phyloP scores from a whole-genome alignment of 1,140 invertebrate species.

The Muscidifurax raptorellus region DNA sequence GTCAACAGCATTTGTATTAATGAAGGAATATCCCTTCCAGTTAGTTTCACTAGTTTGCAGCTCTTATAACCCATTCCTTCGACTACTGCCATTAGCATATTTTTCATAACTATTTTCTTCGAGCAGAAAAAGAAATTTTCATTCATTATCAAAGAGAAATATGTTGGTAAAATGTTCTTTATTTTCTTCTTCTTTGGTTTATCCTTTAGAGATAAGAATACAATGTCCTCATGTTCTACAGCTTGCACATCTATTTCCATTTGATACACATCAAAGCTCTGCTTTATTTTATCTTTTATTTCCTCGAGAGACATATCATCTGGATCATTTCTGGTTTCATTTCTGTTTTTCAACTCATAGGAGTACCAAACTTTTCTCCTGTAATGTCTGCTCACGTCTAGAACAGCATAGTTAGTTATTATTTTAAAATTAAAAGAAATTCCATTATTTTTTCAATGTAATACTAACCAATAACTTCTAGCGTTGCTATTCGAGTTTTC shows the following conservation, averaged over 20 bases:
- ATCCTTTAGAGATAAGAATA: conserved; percentile 58
- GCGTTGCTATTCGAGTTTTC: conserved; percentile 53
- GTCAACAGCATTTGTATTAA: conserved; percentile 62
- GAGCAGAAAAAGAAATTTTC: conserved; percentile 66
- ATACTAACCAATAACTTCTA: conserved; percentile 63
- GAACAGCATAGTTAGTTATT: conserved; percentile 42
- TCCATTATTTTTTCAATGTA: neutral
- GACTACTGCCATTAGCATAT: conserved; percentile 54
- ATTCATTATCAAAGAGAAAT: conserved; percentile 62
- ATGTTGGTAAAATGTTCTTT: conserved; percentile 38
- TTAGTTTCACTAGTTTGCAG: conserved; percentile 58
- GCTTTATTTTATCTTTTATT: conserved; percentile 53
- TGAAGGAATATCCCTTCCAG: conserved; percentile 65
- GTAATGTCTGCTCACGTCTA: conserved; percentile 67
- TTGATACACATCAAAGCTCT: conserved; percentile 50
- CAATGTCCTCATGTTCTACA: conserved; percentile 55
- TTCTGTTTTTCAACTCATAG: conserved; percentile 55
- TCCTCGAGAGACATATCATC: conserved; percentile 40
- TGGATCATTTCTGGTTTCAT: conserved; percentile 10
- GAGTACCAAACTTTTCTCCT: conserved; percentile 63
- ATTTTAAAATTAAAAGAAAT: neutral
- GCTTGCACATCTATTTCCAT: conserved; percentile 56
- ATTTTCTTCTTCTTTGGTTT: conserved; percentile 30
- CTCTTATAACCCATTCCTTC: conserved; percentile 58
- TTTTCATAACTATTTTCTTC: conserved; percentile 52